Evolutionary conservation across 1,140 invertebrate species (phyloP).

Genomic region (Ptiloglossa arizonensis): DNA sequence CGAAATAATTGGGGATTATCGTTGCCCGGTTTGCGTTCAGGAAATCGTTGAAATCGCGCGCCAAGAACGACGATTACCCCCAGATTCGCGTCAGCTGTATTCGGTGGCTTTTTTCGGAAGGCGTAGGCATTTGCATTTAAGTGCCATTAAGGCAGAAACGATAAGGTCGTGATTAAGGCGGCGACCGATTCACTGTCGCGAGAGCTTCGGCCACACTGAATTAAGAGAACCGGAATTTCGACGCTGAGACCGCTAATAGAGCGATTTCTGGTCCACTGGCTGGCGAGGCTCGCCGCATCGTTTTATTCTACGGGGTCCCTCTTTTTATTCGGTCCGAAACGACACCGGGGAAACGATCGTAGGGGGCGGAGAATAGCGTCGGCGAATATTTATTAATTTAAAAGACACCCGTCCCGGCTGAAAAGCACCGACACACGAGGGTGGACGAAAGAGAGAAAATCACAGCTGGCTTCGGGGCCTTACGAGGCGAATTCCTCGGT

Average conservation of each 20-base stretch:
- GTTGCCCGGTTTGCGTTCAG: background rate
- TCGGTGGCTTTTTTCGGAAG: constrained; percentile 34
- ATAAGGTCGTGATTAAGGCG: constrained; percentile 59
- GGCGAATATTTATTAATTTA: constrained; percentile 69
- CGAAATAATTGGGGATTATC: background rate
- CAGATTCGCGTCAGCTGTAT: background rate
- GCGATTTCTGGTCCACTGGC: constrained; percentile 51
- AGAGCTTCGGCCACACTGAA: constrained; percentile 31
- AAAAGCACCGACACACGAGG: constrained; percentile 55
- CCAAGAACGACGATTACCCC: constrained; percentile 2
- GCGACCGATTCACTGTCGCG: constrained; percentile 43
- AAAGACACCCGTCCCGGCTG: constrained; percentile 51
- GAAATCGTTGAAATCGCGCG: constrained; percentile 7
- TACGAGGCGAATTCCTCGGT: constrained; percentile 72
- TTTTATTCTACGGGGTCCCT: background rate
- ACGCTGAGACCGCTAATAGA: constrained; percentile 57
- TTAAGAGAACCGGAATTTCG: constrained; percentile 53
- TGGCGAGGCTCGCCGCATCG: constrained; percentile 23
- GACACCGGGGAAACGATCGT: constrained; percentile 45
- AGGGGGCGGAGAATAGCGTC: constrained; percentile 14
- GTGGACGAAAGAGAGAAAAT: constrained; percentile 53
- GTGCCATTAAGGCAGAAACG: constrained; percentile 46
- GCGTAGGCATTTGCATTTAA: constrained; percentile 44
- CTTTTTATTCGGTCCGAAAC: constrained; percentile 6
- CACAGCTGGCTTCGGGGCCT: constrained; percentile 65